These are phyloP conservation scores for Monopis laevigella DNA, from an alignment of 2,888 invertebrate genomes.

Conservation along the genomic window DNA sequence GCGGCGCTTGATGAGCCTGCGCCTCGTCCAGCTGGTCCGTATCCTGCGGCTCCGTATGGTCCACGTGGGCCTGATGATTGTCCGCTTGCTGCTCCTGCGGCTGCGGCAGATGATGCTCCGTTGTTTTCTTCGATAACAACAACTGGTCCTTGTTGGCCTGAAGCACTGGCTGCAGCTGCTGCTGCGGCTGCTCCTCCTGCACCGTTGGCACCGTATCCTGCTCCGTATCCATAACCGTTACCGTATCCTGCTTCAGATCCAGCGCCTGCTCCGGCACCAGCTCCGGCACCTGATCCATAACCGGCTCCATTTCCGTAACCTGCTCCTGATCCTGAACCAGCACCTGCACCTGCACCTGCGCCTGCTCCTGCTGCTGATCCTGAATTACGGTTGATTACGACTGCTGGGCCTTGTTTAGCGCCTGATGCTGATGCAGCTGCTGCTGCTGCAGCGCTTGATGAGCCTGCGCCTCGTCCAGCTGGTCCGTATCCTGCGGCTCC, in stretches of 20 bases:
- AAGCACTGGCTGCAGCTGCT: background rate
- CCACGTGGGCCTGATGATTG: background rate
- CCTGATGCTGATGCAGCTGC: background rate
- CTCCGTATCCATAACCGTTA: background rate
- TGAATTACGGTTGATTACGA: background rate
- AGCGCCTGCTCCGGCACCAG: conserved; percentile 3
- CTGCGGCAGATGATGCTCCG: background rate
- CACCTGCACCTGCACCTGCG: background rate
- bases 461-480: conserved; percentile 1
- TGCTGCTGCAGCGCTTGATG: conserved; percentile 9
- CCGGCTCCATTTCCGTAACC: background rate
- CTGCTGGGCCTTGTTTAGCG: too few relatives aligned
- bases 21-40: background rate
- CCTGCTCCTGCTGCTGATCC: background rate
- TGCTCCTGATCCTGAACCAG: background rate
- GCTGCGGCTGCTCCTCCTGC: background rate
- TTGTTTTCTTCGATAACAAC: background rate
- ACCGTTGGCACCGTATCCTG: background rate
- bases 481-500: background rate
- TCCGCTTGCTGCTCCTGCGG: background rate
- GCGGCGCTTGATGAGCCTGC: background rate
- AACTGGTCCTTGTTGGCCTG: background rate
- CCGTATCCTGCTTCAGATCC: background rate
- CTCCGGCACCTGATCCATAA: background rate
- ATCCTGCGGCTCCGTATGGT: background rate